Percentiles rank a stretch among this genome's conserved stretches.
Conservation (phyloP, 2,888 invertebrate species). For the Eupithecia centaureata region DNA sequence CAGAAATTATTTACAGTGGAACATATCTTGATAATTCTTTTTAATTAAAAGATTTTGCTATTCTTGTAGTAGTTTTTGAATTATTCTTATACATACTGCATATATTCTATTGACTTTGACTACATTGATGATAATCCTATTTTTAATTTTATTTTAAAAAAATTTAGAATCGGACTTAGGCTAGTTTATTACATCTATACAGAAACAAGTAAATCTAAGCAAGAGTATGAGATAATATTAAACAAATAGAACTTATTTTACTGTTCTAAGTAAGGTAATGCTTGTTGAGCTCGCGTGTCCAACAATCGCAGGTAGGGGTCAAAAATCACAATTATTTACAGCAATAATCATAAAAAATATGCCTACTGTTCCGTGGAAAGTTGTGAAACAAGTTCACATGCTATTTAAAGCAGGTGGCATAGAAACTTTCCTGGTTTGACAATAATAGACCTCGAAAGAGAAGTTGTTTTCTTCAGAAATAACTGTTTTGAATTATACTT, state of each 20-base stretch:
- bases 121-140: too few relatives aligned
- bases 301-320: not conserved
- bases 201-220: not conserved
- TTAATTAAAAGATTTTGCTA: too few relatives aligned
- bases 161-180: too few relatives aligned
- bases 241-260: not conserved
- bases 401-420: slow-evolving; percentile 6
- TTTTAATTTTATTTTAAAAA: too few relatives aligned
- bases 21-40: too few relatives aligned
- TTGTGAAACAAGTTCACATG: not conserved
- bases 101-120: too few relatives aligned
- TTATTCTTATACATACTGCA: too few relatives aligned
- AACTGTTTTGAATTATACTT: not conserved
- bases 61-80: too few relatives aligned
- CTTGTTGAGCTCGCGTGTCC: slow-evolving; percentile 1
- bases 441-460: not conserved
- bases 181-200: too few relatives aligned
- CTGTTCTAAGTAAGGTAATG: not conserved
- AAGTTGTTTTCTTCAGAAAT: not conserved
- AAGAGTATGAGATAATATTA: not conserved
- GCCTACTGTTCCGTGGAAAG: not conserved
- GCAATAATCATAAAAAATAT: slow-evolving; percentile 7
- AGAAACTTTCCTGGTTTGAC: not conserved
- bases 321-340: not conserved
- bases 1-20: too few relatives aligned